Base-by-base conservation (phyloP, 2,113 vertebrate species). In the Tragulus kanchil region DNA sequence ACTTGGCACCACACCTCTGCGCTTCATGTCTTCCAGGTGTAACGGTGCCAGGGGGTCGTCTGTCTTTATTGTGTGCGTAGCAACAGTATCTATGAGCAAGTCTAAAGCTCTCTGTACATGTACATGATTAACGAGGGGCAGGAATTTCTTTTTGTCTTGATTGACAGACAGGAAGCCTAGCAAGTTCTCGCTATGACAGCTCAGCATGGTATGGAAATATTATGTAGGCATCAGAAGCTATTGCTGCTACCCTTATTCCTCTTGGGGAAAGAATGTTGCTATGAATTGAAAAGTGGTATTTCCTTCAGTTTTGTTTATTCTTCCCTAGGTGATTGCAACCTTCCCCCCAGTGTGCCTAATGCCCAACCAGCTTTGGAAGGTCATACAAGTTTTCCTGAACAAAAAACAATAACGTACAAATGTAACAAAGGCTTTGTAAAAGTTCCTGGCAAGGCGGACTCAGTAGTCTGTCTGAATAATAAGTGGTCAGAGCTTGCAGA, bases 311-410 rank as follows among this genome's bases (percentile, higher is more conserved):
- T 16, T 54, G 52, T 67, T 9, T 88, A 48, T 79, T 58, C 12
- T 61, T 87, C 56, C 14, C 28, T 52, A 98, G 98, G 97, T 90
- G 92, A 88, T 81, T 98, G 98, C 13, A 12, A 17, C 8, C 3
- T 0, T 3, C 97, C 93, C 6, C 89, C 97, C 8, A 50, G 50
- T 1, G 6, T 98, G 2, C 96, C 95, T 26, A 94, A 97, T 14
- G 79, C 97, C 45, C 13, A 19, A 1, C 48, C 71, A 56, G 0
- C 0, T 7, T 8, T 83, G 59, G 0, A 0, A 28, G 23, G 0
- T 14, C 0, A 0, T 2, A 25, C 48, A 15, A 86, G 2, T 48
- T 98, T 97, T 64, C 54, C 89, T 0, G 1, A 9, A 1, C 0
- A 5, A 1, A 4, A 0, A 17, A 0, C 6, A 0, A 3, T 98